Percentiles rank a stretch among this genome's conserved stretches.
Evolutionary conservation across 2,797 vertebrate species (phyloP).

Genomic region (Cetoscarus ocellatus): DNA sequence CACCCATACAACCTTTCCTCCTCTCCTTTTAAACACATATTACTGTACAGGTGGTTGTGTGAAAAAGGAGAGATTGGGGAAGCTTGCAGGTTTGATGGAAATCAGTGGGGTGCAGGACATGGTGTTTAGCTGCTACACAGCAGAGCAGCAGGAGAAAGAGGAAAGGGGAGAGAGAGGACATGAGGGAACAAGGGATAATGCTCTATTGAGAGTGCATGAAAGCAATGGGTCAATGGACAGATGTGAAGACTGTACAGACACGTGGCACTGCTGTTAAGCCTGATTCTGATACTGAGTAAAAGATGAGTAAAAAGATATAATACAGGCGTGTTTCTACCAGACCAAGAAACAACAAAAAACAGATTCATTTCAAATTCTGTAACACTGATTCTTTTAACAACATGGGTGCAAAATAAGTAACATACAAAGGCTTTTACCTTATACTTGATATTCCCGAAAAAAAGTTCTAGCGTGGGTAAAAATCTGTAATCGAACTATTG

Average conservation of each 20-base stretch:
- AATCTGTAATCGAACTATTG: no score
- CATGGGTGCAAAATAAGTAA: no score
- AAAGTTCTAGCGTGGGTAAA: no score
- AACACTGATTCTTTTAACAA: no score
- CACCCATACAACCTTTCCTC: slow-evolving; percentile 26
- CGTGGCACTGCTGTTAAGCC: background rate
- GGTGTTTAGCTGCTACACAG: slow-evolving; percentile 70
- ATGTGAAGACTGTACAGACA: background rate
- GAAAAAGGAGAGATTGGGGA: slow-evolving; percentile 58
- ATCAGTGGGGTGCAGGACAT: slow-evolving; percentile 68
- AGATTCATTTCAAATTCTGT: no score
- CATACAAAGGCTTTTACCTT: no score
- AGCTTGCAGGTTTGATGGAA: slow-evolving; percentile 73
- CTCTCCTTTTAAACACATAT: slow-evolving; percentile 32
- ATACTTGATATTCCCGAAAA: no score
- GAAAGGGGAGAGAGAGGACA: slow-evolving; percentile 45
- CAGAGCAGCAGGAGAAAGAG: slow-evolving; percentile 61
- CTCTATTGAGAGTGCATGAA: slow-evolving; percentile 48
- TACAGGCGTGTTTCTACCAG: no score
- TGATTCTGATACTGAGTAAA: background rate
- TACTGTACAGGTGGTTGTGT: slow-evolving; percentile 57
- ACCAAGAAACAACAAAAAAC: no score
- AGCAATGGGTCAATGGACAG: slow-evolving; percentile 27
- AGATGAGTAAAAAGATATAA: no score
- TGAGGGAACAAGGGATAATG: slow-evolving; percentile 44